phyloP scores from a whole-genome alignment of 2,113 vertebrate genomes.

The Catagonus wagneri region DNA sequence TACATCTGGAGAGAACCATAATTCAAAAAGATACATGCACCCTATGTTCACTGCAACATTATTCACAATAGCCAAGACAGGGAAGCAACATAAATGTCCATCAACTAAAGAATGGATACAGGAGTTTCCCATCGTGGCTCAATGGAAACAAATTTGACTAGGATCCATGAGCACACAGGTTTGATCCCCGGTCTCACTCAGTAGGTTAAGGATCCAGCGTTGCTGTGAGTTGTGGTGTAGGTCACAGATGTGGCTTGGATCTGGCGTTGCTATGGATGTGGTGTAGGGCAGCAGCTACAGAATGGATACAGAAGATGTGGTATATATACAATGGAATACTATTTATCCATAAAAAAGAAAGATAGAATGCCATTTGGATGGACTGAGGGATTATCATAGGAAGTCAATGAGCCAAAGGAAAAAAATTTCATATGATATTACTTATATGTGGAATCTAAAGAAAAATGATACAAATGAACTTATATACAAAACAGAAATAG shows the following conservation, averaged over 20 bases:
- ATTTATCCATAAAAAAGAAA: neutral
- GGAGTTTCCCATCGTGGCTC: neutral
- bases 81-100: neutral
- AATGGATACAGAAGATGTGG: neutral
- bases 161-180: too few relatives aligned
- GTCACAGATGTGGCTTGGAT: too few relatives aligned
- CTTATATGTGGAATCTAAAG: neutral
- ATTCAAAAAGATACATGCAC: neutral
- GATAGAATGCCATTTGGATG: neutral
- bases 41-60: too few relatives aligned
- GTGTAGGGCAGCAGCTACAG: neutral
- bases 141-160: too few relatives aligned
- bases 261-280: too few relatives aligned
- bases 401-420: neutral
- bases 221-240: too few relatives aligned
- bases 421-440: neutral
- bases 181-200: too few relatives aligned
- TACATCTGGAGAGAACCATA: neutral
- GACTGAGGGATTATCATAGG: neutral
- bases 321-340: neutral
- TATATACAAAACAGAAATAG: neutral
- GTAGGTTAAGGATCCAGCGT: too few relatives aligned
- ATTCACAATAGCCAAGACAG: neutral
- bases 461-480: neutral
- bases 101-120: neutral